A percentile compares a stretch with the other conserved stretches of the same genome.
These are phyloP conservation scores for Eupeodes luniger DNA, from an alignment of 2,888 invertebrate species.

Conservation along the genomic window DNA sequence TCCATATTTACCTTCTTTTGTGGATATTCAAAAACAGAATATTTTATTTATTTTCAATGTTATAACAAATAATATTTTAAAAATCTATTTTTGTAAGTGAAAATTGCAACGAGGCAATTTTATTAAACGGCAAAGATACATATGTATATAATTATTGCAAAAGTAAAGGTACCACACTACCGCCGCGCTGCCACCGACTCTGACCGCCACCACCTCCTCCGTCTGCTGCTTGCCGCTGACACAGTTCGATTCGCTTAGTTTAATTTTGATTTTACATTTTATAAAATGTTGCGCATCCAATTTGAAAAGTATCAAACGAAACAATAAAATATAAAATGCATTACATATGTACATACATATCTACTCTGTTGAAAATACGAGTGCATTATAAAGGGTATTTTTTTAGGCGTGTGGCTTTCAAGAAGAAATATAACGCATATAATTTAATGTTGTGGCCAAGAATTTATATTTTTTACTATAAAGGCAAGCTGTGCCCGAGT, in stretches of 20 bases:
- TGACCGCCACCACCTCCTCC: no score
- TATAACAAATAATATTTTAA: not conserved
- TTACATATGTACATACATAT: no score
- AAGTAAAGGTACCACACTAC: no score
- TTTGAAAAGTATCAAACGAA: conserved; percentile 7
- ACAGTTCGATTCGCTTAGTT: conserved; percentile 11
- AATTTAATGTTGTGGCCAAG: no score
- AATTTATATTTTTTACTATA: no score
- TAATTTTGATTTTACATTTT: conserved; percentile 36
- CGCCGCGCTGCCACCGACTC: no score
- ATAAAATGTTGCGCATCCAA: conserved; percentile 21
- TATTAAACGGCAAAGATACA: not conserved
- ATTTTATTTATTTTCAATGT: conserved; percentile 2
- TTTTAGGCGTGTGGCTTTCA: no score
- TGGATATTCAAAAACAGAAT: not conserved
- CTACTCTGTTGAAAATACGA: no score
- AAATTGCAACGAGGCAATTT: not conserved
- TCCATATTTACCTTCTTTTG: not conserved
- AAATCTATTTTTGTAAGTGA: conserved; percentile 17
- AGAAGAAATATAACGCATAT: no score
- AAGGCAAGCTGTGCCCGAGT: no score
- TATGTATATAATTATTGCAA: not conserved
- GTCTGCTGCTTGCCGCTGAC: not conserved
- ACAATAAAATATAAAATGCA: no score
- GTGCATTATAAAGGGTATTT: no score